phyloP scores from a whole-genome alignment of 2,113 vertebrate species.

The Gracilinanus agilis region DNA sequence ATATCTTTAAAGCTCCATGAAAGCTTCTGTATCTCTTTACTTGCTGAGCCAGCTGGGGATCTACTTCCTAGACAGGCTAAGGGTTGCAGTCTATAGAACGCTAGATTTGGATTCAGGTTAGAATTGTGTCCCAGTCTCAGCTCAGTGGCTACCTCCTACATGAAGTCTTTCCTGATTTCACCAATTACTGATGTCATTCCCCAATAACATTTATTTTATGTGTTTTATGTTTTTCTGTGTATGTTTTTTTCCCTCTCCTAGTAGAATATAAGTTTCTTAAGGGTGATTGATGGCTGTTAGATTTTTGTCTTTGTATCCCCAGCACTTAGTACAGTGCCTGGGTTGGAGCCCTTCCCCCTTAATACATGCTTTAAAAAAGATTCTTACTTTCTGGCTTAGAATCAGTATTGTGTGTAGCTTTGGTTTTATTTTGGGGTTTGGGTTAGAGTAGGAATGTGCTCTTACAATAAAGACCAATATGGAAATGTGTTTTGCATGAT shows the following conservation, averaged over 20 bases:
- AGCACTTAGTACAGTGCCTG: background rate
- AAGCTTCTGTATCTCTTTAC: slow-evolving; percentile 30
- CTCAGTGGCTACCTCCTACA: background rate
- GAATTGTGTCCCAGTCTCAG: background rate
- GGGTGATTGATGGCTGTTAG: background rate
- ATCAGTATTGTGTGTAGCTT: too few species aligned
- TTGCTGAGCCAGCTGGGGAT: background rate
- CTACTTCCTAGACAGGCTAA: slow-evolving; percentile 2
- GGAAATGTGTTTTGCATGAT: too few species aligned
- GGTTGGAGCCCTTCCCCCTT: background rate
- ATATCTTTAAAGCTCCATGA: background rate
- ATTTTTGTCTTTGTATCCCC: background rate
- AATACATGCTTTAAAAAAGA: too few species aligned
- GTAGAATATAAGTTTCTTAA: background rate
- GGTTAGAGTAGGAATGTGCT: too few species aligned
- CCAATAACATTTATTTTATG: background rate
- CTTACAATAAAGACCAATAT: too few species aligned
- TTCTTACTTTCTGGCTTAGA: too few species aligned
- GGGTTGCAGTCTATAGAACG: background rate
- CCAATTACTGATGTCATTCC: background rate
- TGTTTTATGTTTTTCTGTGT: background rate
- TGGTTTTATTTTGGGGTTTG: too few species aligned
- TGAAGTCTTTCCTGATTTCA: background rate
- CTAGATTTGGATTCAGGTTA: background rate
- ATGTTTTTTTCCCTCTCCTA: background rate